A percentile compares a stretch with the other conserved stretches of the same genome.
Evolutionary conservation across 2,888 invertebrate genomes (phyloP).

Genomic region (Drymonia ruficornis): DNA sequence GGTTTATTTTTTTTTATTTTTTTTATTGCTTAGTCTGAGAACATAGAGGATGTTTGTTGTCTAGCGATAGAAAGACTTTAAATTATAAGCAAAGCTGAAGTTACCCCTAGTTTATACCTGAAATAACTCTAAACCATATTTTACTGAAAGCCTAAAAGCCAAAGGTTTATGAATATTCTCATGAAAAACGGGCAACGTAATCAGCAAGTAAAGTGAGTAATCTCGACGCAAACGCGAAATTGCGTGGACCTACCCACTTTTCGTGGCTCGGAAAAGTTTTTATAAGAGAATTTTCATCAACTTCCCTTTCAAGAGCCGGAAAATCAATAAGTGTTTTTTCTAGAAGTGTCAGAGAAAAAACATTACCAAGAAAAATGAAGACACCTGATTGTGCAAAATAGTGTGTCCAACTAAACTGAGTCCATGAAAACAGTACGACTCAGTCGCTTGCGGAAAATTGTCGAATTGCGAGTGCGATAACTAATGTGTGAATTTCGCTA

Average conservation of each 20-base stretch:
- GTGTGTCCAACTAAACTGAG: no score
- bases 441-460: no score
- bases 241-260: constrained; percentile 15
- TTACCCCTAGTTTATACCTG: not conserved
- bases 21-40: no score
- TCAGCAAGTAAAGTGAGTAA: constrained; percentile 21
- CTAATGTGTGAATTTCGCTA: no score
- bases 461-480: no score
- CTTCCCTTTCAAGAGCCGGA: constrained; percentile 11
- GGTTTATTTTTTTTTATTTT: no score
- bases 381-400: no score
- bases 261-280: constrained; percentile 18
- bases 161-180: constrained; percentile 28
- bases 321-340: constrained; percentile 5
- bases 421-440: no score
- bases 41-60: no score
- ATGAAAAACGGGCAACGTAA: constrained; percentile 21
- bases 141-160: constrained; percentile 8
- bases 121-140: constrained; percentile 5
- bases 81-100: not conserved
- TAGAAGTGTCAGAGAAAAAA: no score
- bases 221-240: constrained; percentile 20
- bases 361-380: no score
- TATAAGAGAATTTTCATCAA: constrained; percentile 15
- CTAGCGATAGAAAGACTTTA: no score